These are phyloP conservation scores for Eledona agricola DNA, from an alignment of 2,888 invertebrate genomes.

Conservation along the genomic window DNA sequence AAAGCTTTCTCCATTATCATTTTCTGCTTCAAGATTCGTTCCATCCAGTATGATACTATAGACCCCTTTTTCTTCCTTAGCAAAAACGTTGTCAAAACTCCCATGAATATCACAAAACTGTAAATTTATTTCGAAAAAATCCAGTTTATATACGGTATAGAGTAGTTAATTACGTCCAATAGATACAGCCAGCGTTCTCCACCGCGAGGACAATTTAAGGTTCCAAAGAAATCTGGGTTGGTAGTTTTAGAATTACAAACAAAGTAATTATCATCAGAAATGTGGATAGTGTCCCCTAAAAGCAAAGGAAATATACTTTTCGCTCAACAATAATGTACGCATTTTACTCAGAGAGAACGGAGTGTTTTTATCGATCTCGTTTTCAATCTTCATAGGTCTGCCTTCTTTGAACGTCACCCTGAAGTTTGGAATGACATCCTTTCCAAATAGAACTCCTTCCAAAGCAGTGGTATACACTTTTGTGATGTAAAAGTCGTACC, in stretches of 20 bases:
- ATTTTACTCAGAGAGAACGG: slow-evolving; percentile 20
- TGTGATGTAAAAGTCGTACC: slow-evolving; percentile 46
- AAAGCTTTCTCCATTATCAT: slow-evolving; percentile 81
- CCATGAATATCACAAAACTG: too few relatives aligned
- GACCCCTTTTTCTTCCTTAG: slow-evolving; percentile 78
- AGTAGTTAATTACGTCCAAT: slow-evolving; percentile 72
- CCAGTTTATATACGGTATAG: background rate
- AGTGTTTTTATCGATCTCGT: slow-evolving; percentile 58
- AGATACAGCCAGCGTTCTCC: slow-evolving; percentile 83
- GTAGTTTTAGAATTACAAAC: slow-evolving; percentile 55
- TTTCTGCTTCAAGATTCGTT: slow-evolving; percentile 85
- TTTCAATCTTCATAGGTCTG: slow-evolving; percentile 74
- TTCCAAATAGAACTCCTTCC: slow-evolving; percentile 70
- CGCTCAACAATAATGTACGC: too few relatives aligned
- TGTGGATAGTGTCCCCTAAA: slow-evolving; percentile 62
- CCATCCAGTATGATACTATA: slow-evolving; percentile 83
- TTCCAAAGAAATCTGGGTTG: slow-evolving; percentile 80
- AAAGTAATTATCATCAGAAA: too few relatives aligned
- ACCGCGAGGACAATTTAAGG: slow-evolving; percentile 86
- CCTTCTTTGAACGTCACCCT: slow-evolving; percentile 68
- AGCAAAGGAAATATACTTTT: background rate
- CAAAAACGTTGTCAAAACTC: too few relatives aligned
- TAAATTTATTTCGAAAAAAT: slow-evolving; percentile 78
- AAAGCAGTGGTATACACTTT: slow-evolving; percentile 63
- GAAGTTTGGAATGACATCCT: slow-evolving; percentile 66